Evolutionary conservation across 2,113 vertebrate genomes (phyloP).

Genomic region (Fregata magnificens): DNA sequence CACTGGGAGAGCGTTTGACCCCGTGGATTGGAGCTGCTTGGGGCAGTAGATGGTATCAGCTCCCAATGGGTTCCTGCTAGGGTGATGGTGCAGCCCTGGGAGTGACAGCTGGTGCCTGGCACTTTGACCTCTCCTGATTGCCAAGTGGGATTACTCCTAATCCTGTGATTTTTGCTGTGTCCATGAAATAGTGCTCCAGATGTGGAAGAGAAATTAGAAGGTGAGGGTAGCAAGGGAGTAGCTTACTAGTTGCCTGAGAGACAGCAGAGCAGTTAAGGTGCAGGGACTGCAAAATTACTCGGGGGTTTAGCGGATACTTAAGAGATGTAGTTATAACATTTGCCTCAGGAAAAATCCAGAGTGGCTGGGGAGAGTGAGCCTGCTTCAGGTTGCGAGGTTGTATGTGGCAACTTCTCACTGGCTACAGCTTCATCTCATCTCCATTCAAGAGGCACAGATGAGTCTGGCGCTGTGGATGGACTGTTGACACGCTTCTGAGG

Average conservation of each 20-base stretch:
- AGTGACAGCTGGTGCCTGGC: not conserved
- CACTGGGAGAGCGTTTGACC: not conserved
- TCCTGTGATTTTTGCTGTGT: not conserved
- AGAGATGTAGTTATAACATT: accelerated
- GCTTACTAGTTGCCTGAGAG: not conserved
- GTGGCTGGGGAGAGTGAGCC: not conserved
- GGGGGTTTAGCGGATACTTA: not conserved
- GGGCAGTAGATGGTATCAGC: not conserved
- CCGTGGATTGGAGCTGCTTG: not conserved
- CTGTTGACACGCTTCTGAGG: not conserved
- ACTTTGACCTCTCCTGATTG: not conserved
- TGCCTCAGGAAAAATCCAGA: not conserved
- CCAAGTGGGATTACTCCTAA: not conserved
- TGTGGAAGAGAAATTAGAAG: not conserved
- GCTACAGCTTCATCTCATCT: not conserved
- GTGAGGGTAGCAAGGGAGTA: not conserved
- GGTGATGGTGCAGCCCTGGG: not conserved
- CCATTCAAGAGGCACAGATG: not conserved
- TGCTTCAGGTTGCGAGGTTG: accelerated
- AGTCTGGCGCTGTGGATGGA: not conserved
- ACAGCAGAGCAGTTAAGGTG: not conserved
- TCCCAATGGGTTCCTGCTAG: not conserved
- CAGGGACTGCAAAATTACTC: not conserved
- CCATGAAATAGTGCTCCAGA: not conserved
- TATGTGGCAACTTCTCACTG: not conserved